phyloP scores from a whole-genome alignment of 2,113 vertebrate species.

The Noturus placidus region DNA sequence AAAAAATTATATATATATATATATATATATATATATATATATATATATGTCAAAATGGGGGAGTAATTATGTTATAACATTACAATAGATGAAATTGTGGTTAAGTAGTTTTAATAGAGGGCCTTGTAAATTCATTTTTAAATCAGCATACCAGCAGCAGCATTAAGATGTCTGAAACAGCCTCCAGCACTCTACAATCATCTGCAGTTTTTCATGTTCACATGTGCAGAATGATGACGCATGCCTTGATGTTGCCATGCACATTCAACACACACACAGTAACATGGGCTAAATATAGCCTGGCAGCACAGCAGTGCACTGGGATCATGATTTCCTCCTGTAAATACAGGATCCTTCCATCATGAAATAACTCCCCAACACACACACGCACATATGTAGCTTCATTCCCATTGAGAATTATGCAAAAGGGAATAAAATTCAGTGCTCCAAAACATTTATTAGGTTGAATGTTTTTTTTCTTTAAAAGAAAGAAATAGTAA shows the following conservation, averaged over 20 bases:
- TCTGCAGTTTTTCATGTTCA: conserved; percentile 28
- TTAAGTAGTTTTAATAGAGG: neutral
- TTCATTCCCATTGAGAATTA: neutral
- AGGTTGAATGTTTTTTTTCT: neutral
- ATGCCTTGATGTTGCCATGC: conserved; percentile 56
- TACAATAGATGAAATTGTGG: neutral
- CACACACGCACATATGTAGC: neutral
- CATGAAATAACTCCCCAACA: conserved; percentile 23
- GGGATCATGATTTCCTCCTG: conserved; percentile 61
- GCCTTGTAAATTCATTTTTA: neutral
- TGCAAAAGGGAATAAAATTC: neutral
- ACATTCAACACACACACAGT: conserved; percentile 73
- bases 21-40: no score
- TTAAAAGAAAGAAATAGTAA: neutral
- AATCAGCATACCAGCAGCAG: neutral
- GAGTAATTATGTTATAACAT: neutral
- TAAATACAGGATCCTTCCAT: conserved; percentile 43
- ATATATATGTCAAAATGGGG: neutral
- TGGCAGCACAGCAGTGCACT: conserved; percentile 60
- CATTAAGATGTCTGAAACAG: neutral
- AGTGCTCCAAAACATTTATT: neutral
- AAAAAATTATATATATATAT: no score
- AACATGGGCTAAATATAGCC: conserved; percentile 77
- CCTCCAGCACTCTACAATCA: neutral
- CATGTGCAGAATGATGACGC: conserved; percentile 36